phyloP scores from a whole-genome alignment of 2,888 invertebrate genomes.

The Glyphotaelius pellucidus region DNA sequence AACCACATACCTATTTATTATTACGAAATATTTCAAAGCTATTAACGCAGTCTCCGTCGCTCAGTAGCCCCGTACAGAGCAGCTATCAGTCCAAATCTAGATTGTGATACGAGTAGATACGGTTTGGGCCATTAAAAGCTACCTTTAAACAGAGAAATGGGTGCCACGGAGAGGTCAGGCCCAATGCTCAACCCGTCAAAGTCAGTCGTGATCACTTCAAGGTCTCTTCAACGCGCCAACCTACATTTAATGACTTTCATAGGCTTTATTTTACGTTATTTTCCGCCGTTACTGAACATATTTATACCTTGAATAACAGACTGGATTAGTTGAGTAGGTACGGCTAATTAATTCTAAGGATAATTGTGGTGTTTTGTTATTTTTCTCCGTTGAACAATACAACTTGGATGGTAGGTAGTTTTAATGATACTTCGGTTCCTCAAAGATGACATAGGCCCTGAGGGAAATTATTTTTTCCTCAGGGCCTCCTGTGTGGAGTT shows the following conservation, averaged over 20 bases:
- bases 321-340: background rate
- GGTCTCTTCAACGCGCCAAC: background rate
- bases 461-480: too few relatives aligned
- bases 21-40: too few relatives aligned
- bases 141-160: conserved; percentile 23
- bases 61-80: background rate
- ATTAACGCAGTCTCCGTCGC: background rate
- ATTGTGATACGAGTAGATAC: background rate
- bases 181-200: conserved; percentile 32
- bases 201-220: conserved; percentile 26
- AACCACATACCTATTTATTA: too few relatives aligned
- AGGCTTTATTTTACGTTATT: background rate
- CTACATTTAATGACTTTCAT: background rate
- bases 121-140: background rate
- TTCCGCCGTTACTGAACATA: background rate
- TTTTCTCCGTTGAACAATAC: too few relatives aligned
- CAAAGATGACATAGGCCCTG: too few relatives aligned
- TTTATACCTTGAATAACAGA: background rate
- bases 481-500: too few relatives aligned
- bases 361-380: too few relatives aligned
- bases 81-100: background rate
- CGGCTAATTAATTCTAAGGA: too few relatives aligned
- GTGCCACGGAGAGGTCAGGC: conserved; percentile 19
- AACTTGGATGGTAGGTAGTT: too few relatives aligned
- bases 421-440: too few relatives aligned